A percentile compares a stretch with the other conserved stretches of the same genome.
phyloP scores from a whole-genome alignment of 2,797 vertebrate species.

The Agapornis canus region DNA sequence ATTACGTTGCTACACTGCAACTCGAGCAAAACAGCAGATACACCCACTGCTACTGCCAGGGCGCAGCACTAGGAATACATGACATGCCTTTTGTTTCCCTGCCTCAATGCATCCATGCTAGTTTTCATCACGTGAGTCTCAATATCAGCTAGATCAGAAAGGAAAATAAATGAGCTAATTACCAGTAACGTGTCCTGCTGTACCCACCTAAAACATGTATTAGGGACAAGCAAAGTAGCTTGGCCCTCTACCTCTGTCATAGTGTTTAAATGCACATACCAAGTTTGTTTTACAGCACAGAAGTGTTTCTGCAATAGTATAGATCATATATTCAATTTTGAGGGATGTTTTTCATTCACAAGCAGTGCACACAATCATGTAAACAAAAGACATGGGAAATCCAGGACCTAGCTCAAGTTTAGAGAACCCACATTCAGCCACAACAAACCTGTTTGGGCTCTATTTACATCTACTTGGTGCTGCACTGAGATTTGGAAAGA shows the following conservation, averaged over 20 bases:
- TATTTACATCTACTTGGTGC: background rate
- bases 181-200: background rate
- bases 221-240: background rate
- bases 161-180: background rate
- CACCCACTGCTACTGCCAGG: accelerated
- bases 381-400: background rate
- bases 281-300: background rate
- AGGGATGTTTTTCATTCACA: background rate
- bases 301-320: background rate
- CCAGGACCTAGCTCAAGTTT: background rate
- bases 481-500: background rate
- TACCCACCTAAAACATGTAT: background rate
- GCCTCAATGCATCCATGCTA: accelerated
- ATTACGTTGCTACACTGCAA: background rate
- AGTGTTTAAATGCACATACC: accelerated
- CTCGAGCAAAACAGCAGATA: background rate
- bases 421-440: background rate
- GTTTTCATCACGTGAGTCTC: background rate
- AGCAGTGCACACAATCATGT: accelerated
- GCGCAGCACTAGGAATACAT: background rate
- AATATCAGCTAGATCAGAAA: background rate
- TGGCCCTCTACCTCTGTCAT: background rate
- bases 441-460: background rate
- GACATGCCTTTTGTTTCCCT: background rate
- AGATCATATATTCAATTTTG: background rate